A percentile compares a stretch with the other conserved stretches of the same genome.
Conservation (phyloP, 2,888 invertebrate genomes). For the Agrotis clavis region DNA sequence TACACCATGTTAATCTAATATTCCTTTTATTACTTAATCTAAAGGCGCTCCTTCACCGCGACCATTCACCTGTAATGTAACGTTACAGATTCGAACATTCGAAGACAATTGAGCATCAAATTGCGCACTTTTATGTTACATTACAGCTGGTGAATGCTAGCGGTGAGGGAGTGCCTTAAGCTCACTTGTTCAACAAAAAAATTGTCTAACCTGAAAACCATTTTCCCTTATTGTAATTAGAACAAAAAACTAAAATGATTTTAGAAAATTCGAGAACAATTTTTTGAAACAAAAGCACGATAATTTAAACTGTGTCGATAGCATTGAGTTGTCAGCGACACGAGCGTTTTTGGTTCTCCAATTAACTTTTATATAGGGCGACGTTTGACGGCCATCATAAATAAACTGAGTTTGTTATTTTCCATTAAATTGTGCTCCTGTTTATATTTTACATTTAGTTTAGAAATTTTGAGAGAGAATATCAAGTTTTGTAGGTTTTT, state of each 20-base stretch:
- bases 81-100: too few relatives aligned
- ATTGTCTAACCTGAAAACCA: background rate
- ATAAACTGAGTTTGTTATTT: background rate
- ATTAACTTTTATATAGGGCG: conserved; percentile 57
- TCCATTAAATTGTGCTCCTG: background rate
- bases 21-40: background rate
- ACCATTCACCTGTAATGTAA: too few relatives aligned
- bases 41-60: too few relatives aligned
- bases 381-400: conserved; percentile 28
- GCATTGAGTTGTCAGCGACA: conserved; percentile 49
- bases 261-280: conserved; percentile 13
- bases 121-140: too few relatives aligned
- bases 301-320: conserved; percentile 38
- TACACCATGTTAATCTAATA: too few relatives aligned
- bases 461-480: conserved; percentile 5
- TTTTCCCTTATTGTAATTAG: background rate
- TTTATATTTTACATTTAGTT: conserved; percentile 33
- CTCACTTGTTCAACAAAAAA: too few relatives aligned
- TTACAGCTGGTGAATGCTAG: too few relatives aligned
- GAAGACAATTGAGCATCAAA: too few relatives aligned
- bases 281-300: conserved; percentile 45
- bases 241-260: conserved; percentile 8
- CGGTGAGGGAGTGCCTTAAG: too few relatives aligned
- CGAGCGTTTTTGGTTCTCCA: conserved; percentile 37
- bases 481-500: background rate